Percentiles rank a stretch among this genome's conserved stretches.
phyloP scores from a whole-genome alignment of 1,140 invertebrate genomes.

The Ridgeia piscesae region DNA sequence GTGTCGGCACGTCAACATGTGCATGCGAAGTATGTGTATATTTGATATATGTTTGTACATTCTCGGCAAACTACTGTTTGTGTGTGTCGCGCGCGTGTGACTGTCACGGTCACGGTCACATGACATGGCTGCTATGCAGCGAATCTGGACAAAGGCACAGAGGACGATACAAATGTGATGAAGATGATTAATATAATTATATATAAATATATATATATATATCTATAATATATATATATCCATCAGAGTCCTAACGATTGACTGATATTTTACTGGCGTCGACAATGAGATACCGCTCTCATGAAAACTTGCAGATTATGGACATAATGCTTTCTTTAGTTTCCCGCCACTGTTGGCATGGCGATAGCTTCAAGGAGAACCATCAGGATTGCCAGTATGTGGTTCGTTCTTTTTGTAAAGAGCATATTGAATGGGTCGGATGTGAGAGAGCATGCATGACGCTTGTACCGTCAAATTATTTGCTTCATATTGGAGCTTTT shows the following conservation, averaged over 20 bases:
- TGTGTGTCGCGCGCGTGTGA: not conserved
- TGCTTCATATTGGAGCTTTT: not conserved
- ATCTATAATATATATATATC: not conserved
- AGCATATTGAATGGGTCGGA: not conserved
- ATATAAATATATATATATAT: too few relatives aligned
- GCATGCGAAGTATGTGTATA: not conserved
- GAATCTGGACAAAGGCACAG: not conserved
- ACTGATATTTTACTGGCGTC: not conserved
- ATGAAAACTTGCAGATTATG: not conserved
- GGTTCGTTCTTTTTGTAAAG: not conserved
- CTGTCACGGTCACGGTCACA: too few relatives aligned
- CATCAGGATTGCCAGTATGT: not conserved
- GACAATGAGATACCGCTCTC: not conserved
- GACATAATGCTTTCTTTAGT: not conserved
- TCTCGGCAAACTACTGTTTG: not conserved
- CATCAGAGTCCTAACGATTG: not conserved
- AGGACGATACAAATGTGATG: not conserved
- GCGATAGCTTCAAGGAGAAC: not conserved
- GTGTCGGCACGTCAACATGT: not conserved
- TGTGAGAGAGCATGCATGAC: not conserved
- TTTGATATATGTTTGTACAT: slow-evolving; percentile 6
- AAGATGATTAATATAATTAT: slow-evolving; percentile 7
- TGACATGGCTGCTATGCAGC: not conserved
- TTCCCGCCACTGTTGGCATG: not conserved
- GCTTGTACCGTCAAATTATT: not conserved